These are phyloP conservation scores for Holothuria leucospilota DNA, from an alignment of 53 echinoderm and acorn worm genomes.

Conservation along the genomic window DNA sequence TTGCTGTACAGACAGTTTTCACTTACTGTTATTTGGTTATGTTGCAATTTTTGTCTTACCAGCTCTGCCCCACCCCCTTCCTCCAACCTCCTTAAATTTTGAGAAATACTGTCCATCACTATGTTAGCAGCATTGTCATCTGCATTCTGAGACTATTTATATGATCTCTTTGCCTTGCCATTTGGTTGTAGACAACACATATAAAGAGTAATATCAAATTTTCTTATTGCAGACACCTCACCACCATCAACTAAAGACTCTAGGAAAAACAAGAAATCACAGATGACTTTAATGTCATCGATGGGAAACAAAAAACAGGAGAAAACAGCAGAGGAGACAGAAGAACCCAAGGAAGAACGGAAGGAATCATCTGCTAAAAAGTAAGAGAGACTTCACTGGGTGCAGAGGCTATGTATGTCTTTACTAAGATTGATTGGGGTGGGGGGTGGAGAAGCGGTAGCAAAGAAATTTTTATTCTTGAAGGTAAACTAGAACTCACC, in stretches of 20 bases:
- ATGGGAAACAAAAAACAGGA: conserved; percentile 46
- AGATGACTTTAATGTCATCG: conserved; percentile 72
- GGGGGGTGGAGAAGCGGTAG: not conserved
- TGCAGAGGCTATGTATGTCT: not conserved
- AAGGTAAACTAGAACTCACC: no score
- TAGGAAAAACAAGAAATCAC: conserved; percentile 65
- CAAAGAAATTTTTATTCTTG: not conserved
- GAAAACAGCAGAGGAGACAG: conserved; percentile 27
- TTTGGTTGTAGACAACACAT: no score
- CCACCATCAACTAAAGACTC: conserved; percentile 23
- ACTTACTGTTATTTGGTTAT: no score
- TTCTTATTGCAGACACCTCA: not conserved
- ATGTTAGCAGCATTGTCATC: no score
- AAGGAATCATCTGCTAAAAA: conserved; percentile 50
- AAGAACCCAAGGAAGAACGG: conserved; percentile 25
- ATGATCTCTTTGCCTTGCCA: no score
- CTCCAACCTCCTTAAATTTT: no score
- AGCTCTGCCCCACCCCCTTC: no score
- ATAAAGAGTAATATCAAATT: no score
- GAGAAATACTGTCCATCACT: no score
- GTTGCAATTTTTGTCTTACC: no score
- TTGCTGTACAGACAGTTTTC: no score
- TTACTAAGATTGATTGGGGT: not conserved
- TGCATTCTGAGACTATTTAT: no score
- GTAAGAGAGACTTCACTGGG: conserved; percentile 28